phyloP scores from a whole-genome alignment of 2,113 vertebrate genomes.

The Xiphophorus couchianus region DNA sequence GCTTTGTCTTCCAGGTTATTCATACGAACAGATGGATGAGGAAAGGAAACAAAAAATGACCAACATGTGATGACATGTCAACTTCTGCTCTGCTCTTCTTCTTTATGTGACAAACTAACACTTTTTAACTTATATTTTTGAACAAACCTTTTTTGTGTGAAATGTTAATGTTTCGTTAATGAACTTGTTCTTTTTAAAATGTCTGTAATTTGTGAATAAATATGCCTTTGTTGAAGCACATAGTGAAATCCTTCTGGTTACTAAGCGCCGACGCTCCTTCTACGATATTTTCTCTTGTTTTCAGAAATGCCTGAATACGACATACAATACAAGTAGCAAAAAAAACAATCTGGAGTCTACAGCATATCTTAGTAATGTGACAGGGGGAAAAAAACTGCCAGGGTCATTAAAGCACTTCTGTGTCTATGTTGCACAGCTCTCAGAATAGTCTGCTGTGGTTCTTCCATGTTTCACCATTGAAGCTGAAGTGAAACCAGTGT shows the following conservation, averaged over 20 bases:
- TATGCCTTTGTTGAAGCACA: background rate
- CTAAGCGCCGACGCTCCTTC: background rate
- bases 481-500: no score
- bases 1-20: constrained; percentile 33
- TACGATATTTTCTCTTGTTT: no score
- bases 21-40: constrained; percentile 33
- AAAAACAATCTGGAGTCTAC: no score
- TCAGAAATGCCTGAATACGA: no score
- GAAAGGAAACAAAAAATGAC: constrained; percentile 2
- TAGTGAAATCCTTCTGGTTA: background rate
- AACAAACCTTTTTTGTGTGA: background rate
- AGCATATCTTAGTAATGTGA: no score
- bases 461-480: no score
- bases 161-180: constrained; percentile 10
- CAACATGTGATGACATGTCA: constrained; percentile 13
- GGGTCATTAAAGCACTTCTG: no score
- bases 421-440: no score
- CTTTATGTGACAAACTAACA: background rate
- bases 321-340: no score
- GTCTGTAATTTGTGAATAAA: constrained; percentile 5
- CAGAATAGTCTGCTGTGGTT: no score
- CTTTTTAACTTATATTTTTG: constrained; percentile 60
- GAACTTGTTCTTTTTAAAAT: background rate
- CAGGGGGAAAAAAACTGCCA: no score
- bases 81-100: background rate